phyloP scores from a whole-genome alignment of 2,797 vertebrate species.

The Eidolon dupreanum region DNA sequence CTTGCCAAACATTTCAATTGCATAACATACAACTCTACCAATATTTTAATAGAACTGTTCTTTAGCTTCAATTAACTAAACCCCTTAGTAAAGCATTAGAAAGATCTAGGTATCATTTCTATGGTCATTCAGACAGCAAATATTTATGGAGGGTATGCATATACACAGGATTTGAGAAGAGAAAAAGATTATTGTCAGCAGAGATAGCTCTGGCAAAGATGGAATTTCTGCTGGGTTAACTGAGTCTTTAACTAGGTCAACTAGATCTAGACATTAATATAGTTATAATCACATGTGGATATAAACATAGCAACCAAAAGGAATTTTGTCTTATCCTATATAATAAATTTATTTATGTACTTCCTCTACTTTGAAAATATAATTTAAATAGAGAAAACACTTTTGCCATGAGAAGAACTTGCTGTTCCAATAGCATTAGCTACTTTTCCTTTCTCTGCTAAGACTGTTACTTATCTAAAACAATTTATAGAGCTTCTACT shows the following conservation, averaged over 20 bases:
- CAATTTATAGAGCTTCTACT: neutral
- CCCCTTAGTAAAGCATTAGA: neutral
- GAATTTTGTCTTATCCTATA: neutral
- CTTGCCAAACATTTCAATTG: neutral
- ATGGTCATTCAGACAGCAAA: neutral
- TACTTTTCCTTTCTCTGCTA: neutral
- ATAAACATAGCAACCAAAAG: neutral
- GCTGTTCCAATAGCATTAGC: neutral
- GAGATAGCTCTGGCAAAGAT: neutral
- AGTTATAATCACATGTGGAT: neutral
- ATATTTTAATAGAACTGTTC: slow-evolving; percentile 4
- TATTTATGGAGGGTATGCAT: neutral
- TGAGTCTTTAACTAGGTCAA: slow-evolving; percentile 19
- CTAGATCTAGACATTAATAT: neutral
- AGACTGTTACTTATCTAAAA: neutral
- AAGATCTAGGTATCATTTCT: slow-evolving; percentile 16
- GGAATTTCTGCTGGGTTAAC: slow-evolving; percentile 44
- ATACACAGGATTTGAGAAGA: neutral
- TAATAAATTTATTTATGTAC: neutral
- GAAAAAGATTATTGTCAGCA: neutral
- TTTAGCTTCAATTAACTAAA: slow-evolving; percentile 8
- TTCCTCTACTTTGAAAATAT: slow-evolving; percentile 32
- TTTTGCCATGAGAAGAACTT: slow-evolving; percentile 26
- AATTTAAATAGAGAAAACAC: slow-evolving; percentile 15
- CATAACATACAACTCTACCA: slow-evolving; percentile 33